A percentile compares a stretch with the other conserved stretches of the same genome.
Evolutionary conservation across 2,888 invertebrate genomes (phyloP).

Genomic region (Myopa tessellatipennis): DNA sequence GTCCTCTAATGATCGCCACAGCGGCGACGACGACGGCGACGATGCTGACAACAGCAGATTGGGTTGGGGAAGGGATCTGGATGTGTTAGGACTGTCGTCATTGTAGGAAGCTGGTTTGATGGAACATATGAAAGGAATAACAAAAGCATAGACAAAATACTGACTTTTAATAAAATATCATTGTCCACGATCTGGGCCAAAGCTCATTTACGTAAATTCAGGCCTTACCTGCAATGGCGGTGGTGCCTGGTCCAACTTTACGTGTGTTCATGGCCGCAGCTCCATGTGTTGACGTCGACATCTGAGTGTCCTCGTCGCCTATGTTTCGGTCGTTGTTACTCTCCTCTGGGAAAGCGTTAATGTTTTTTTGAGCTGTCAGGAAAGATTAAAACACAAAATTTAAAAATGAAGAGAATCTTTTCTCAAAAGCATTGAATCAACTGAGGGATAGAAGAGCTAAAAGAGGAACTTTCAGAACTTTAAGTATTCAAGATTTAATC

Average conservation of each 20-base stretch:
- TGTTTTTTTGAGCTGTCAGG: not conserved
- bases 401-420: too few species aligned
- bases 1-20: too few species aligned
- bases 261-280: conserved; percentile 45
- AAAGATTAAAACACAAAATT: not conserved
- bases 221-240: conserved; percentile 55
- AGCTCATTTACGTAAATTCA: conserved; percentile 1
- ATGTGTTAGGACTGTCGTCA: conserved; percentile 28
- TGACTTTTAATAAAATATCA: conserved; percentile 47
- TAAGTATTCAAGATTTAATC: not conserved
- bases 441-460: not conserved
- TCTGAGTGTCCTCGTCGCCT: conserved; percentile 36
- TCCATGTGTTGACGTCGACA: conserved; percentile 51
- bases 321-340: not conserved
- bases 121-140: conserved; percentile 60
- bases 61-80: conserved; percentile 32
- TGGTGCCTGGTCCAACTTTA: conserved; percentile 25
- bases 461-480: not conserved
- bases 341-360: not conserved
- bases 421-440: too few species aligned
- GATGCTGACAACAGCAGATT: not conserved
- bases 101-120: conserved; percentile 51
- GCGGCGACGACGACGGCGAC: conserved; percentile 4
- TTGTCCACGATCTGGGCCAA: conserved; percentile 13
- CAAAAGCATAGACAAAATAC: conserved; percentile 62